These are phyloP conservation scores for Luffia ferchaultella DNA, from an alignment of 2,888 invertebrate genomes.

Conservation along the genomic window DNA sequence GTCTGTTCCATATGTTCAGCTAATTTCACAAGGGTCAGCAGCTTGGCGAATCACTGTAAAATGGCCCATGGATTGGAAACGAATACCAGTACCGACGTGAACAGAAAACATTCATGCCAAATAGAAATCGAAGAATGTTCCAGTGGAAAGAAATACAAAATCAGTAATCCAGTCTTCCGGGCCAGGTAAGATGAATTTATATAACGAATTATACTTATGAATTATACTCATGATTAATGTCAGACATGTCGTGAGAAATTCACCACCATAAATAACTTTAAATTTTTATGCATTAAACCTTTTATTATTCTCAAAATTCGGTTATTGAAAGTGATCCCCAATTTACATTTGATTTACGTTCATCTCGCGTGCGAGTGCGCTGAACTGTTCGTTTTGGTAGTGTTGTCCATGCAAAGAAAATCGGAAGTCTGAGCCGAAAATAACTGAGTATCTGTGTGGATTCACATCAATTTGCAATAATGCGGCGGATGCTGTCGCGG, in stretches of 20 bases:
- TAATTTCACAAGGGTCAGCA: constrained; percentile 72
- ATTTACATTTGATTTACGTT: neutral
- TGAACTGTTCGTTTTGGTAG: neutral
- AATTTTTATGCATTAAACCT: neutral
- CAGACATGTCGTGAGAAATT: neutral
- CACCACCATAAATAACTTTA: neutral
- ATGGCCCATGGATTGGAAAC: constrained; percentile 46
- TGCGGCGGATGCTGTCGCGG: constrained; percentile 46
- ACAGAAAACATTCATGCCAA: neutral
- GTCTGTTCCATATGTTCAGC: constrained; percentile 69
- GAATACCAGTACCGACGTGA: constrained; percentile 18
- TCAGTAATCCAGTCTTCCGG: neutral
- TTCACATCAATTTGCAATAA: constrained; percentile 6
- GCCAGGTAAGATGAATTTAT: neutral
- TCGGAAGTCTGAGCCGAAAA: constrained; percentile 1
- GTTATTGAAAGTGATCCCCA: neutral
- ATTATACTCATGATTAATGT: neutral
- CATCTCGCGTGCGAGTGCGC: neutral
- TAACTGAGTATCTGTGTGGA: neutral
- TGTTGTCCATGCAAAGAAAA: neutral
- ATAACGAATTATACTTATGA: no score
- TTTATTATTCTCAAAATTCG: neutral
- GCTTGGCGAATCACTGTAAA: constrained; percentile 68
- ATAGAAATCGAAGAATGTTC: neutral
- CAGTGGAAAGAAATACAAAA: neutral